phyloP scores from a whole-genome alignment of 2,888 invertebrate species.

The Dicycla oo region DNA sequence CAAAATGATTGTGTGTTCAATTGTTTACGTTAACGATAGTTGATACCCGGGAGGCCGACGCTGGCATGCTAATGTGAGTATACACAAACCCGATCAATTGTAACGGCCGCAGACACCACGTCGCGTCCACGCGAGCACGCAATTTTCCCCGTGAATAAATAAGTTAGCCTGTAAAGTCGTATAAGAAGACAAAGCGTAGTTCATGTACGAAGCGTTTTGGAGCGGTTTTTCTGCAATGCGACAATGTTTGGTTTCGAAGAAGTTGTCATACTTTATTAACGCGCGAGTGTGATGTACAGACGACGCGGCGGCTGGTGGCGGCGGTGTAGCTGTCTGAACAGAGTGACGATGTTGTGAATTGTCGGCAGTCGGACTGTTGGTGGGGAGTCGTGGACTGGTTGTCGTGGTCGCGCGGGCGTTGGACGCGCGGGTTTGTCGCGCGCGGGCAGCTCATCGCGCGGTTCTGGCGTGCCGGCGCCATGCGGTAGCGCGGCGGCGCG shows the following conservation, averaged over 20 bases:
- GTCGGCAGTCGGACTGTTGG: conserved; percentile 88
- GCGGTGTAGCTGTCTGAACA: conserved; percentile 57
- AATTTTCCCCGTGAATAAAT: conserved; percentile 67
- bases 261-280: conserved; percentile 75
- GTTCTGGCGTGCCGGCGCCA: conserved; percentile 74
- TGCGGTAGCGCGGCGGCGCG: conserved; percentile 86
- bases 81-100: conserved; percentile 67
- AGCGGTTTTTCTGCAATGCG: conserved; percentile 85
- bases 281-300: conserved; percentile 64
- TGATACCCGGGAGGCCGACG: conserved; percentile 87
- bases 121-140: conserved; percentile 60
- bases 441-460: conserved; percentile 73
- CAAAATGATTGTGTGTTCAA: conserved; percentile 85
- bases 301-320: conserved; percentile 60
- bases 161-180: conserved; percentile 65
- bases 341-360: conserved; percentile 76
- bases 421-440: conserved; percentile 61
- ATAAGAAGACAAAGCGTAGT: conserved; percentile 64
- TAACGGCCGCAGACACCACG: conserved; percentile 59
- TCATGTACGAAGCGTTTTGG: conserved; percentile 67
- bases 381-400: conserved; percentile 84
- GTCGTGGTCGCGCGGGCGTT: conserved; percentile 68
- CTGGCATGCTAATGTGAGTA: conserved; percentile 90
- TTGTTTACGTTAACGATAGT: conserved; percentile 89
- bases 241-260: conserved; percentile 76